phyloP scores from a whole-genome alignment of 2,888 invertebrate genomes.

The Platypus cylindrus region DNA sequence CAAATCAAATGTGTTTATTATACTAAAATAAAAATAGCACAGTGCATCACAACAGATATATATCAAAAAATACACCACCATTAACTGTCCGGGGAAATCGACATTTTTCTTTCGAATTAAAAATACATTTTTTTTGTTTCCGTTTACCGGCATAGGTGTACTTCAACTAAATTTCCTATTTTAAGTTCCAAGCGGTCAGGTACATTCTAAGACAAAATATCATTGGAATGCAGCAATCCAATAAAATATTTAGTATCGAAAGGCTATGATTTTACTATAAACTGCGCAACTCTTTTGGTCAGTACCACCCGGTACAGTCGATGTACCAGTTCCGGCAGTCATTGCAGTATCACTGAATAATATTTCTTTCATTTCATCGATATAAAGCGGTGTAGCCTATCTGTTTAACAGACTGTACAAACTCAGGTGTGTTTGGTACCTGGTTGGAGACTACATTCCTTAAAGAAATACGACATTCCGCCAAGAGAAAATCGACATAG shows the following conservation, averaged over 20 bases:
- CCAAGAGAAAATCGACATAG: slow-evolving; percentile 32
- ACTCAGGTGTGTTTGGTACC: slow-evolving; percentile 38
- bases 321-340: slow-evolving; percentile 4
- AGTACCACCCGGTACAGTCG: slow-evolving; percentile 28
- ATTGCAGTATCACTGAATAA: slow-evolving; percentile 9
- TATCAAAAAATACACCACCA: too few relatives aligned
- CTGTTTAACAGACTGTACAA: slow-evolving; percentile 28
- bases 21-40: slow-evolving; percentile 21
- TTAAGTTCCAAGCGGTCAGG: slow-evolving; percentile 35
- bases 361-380: too few relatives aligned
- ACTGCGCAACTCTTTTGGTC: too few relatives aligned
- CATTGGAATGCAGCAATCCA: slow-evolving; percentile 34
- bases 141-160: slow-evolving; percentile 30
- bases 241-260: slow-evolving; percentile 12
- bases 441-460: slow-evolving; percentile 36
- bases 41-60: slow-evolving; percentile 18
- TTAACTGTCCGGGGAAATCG: slow-evolving; percentile 22
- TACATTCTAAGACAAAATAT: slow-evolving; percentile 35
- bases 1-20: slow-evolving; percentile 15
- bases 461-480: slow-evolving; percentile 33
- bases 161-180: slow-evolving; percentile 33
- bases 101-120: too few relatives aligned
- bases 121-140: too few relatives aligned
- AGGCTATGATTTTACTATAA: too few relatives aligned
- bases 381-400: slow-evolving; percentile 5